Conservation (phyloP, 2,113 vertebrate species). For the Pterophyllum scalare region DNA sequence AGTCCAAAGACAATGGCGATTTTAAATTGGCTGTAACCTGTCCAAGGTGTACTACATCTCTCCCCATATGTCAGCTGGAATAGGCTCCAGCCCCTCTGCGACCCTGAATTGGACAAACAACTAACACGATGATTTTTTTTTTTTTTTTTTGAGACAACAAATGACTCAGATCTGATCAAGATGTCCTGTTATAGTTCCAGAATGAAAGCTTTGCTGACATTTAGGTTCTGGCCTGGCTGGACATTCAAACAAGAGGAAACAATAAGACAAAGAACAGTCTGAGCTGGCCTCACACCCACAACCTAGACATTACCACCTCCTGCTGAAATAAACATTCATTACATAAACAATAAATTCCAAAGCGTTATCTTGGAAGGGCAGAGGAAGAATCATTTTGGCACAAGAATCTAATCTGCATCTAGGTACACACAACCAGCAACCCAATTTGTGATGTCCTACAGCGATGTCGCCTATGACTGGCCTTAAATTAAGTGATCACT, state of each 20-base stretch:
- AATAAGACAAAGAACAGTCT: background rate
- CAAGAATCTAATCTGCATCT: background rate
- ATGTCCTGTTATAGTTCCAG: no score
- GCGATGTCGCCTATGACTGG: background rate
- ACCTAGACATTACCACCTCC: background rate
- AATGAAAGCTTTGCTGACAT: background rate
- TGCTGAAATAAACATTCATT: background rate
- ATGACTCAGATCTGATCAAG: no score
- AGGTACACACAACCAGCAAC: background rate
- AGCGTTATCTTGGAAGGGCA: background rate
- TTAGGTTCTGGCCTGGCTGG: background rate
- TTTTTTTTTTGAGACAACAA: no score
- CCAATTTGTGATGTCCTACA: background rate
- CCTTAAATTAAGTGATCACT: background rate
- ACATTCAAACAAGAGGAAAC: background rate
- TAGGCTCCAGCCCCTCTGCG: no score
- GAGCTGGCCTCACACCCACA: background rate
- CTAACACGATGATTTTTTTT: no score
- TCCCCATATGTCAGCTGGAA: no score
- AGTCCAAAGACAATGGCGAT: no score
- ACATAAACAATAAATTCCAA: background rate
- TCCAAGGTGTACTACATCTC: no score
- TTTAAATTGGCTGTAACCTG: no score
- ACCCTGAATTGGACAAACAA: no score
- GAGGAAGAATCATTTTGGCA: rapidly evolving